phyloP scores from a whole-genome alignment of 2,113 vertebrate species.

The Phainopepla nitens region DNA sequence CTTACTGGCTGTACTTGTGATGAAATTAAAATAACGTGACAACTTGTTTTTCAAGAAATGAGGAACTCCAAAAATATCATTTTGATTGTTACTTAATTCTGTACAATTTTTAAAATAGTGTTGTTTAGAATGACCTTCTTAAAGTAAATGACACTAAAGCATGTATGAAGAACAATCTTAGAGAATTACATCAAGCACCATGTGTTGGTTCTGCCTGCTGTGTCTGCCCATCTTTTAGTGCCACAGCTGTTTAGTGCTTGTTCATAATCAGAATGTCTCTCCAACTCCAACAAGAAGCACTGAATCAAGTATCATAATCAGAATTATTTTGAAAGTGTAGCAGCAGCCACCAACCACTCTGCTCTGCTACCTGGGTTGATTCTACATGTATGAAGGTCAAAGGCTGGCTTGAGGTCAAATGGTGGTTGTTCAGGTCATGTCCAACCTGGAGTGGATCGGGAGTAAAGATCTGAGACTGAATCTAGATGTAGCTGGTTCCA shows the following conservation, averaged over 20 bases:
- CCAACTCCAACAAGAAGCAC: neutral
- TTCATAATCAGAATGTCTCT: constrained; percentile 32
- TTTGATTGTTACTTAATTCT: neutral
- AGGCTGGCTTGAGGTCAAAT: neutral
- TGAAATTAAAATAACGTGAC: neutral
- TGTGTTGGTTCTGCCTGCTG: constrained; percentile 12
- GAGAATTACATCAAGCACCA: neutral
- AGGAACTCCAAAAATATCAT: neutral
- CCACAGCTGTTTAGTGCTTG: constrained; percentile 26
- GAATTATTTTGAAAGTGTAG: neutral
- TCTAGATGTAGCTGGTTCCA: neutral
- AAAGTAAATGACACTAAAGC: neutral
- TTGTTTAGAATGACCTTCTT: neutral
- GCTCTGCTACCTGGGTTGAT: neutral
- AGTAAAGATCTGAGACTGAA: neutral
- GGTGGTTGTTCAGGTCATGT: neutral
- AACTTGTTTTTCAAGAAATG: neutral
- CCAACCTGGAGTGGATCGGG: neutral
- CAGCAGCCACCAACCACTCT: neutral
- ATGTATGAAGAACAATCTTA: neutral
- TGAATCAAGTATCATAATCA: constrained; percentile 48
- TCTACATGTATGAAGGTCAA: neutral
- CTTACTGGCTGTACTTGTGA: neutral
- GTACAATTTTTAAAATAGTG: neutral
- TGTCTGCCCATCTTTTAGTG: constrained; percentile 46